These are phyloP conservation scores for Amazona guildingii DNA, from an alignment of 2,113 vertebrate genomes.

Conservation along the genomic window DNA sequence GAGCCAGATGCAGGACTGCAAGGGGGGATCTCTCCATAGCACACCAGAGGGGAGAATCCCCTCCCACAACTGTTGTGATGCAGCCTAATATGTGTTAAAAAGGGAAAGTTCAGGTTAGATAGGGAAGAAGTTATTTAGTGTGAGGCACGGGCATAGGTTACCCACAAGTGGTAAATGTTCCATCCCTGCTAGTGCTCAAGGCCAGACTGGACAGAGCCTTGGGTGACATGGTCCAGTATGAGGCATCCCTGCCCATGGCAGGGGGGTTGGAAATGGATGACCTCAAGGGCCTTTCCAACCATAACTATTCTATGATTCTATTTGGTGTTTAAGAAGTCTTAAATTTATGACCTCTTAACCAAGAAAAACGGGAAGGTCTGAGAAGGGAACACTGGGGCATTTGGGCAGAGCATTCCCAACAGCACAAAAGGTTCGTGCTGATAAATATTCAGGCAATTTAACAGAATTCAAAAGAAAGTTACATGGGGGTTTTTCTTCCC, in stretches of 20 bases:
- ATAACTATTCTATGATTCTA: neutral
- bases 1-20: no score
- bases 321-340: neutral
- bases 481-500: rapidly evolving
- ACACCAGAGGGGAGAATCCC: neutral
- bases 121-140: neutral
- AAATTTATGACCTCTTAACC: neutral
- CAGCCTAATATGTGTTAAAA: neutral
- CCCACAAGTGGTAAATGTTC: neutral
- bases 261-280: neutral
- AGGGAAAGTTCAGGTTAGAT: neutral
- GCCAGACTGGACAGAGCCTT: neutral
- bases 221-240: neutral
- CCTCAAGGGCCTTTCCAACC: neutral
- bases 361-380: neutral
- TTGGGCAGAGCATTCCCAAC: rapidly evolving
- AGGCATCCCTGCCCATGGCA: neutral
- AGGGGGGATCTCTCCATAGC: neutral
- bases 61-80: neutral
- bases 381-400: rapidly evolving
- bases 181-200: neutral
- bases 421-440: rapidly evolving
- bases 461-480: neutral
- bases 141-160: neutral
- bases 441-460: neutral